phyloP scores from a whole-genome alignment of 1,140 invertebrate genomes.

The Caenorhabditis tropicalis region DNA sequence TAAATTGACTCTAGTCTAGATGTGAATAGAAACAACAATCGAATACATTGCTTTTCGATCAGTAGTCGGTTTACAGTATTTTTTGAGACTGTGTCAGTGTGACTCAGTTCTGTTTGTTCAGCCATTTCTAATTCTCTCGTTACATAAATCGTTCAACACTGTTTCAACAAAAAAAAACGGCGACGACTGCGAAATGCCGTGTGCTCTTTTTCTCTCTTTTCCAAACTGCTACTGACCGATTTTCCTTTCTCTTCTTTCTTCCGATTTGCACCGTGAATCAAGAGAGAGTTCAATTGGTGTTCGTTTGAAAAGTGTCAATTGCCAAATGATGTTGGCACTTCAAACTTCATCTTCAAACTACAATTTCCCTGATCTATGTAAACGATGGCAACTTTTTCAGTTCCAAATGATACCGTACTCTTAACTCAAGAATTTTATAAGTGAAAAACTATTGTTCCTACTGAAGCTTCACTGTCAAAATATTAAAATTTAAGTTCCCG shows the following conservation, averaged over 20 bases:
- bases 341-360: background rate
- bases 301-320: background rate
- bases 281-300: background rate
- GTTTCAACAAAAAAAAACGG: background rate
- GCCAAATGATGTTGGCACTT: background rate
- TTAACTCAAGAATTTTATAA: too few relatives aligned
- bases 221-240: background rate
- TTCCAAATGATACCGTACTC: background rate
- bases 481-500: too few relatives aligned
- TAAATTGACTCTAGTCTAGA: background rate
- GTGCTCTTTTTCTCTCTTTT: background rate
- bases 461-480: too few relatives aligned
- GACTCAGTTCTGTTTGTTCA: constrained; percentile 28
- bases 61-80: constrained; percentile 5
- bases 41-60: background rate
- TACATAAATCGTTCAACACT: constrained; percentile 42
- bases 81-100: background rate
- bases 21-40: background rate
- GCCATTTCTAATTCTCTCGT: constrained; percentile 43
- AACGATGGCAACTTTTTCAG: background rate
- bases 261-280: background rate
- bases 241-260: background rate
- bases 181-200: background rate
- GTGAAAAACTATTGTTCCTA: too few relatives aligned
- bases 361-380: background rate